Conservation (phyloP, 2,797 vertebrate species). For the Schizopygopsis malacanthus region DNA sequence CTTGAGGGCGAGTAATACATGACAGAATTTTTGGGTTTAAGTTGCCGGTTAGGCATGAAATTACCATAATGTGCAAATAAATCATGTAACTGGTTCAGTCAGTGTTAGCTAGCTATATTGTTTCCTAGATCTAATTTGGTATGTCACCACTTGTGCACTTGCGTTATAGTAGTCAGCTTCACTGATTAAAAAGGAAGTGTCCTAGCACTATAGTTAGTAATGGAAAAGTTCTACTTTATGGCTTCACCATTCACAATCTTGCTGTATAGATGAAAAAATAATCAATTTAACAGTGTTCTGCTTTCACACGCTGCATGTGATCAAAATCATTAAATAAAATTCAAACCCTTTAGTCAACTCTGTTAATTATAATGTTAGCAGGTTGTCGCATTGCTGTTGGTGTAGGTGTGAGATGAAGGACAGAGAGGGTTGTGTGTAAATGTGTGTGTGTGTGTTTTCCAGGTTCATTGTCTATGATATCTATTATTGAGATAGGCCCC, state of each 20-base stretch:
- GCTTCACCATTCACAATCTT: background rate
- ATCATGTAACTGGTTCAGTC: background rate
- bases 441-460: constrained; percentile 53
- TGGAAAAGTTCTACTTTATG: background rate
- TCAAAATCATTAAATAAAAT: constrained; percentile 8
- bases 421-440: constrained; percentile 16
- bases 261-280: background rate
- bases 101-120: background rate
- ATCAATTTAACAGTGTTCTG: background rate
- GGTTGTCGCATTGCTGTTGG: background rate
- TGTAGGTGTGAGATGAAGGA: constrained; percentile 5
- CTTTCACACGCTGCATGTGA: background rate
- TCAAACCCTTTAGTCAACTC: background rate
- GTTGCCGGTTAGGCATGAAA: background rate
- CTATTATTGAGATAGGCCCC: constrained; percentile 72
- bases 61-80: background rate
- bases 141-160: background rate
- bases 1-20: background rate
- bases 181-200: background rate
- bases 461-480: constrained; percentile 68
- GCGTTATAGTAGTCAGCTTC: background rate
- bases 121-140: background rate
- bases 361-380: background rate
- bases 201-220: background rate
- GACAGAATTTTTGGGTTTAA: background rate